Evolutionary conservation across 92 coral and sea anemone species (phyloP).

Genomic region (Montipora capitata): DNA sequence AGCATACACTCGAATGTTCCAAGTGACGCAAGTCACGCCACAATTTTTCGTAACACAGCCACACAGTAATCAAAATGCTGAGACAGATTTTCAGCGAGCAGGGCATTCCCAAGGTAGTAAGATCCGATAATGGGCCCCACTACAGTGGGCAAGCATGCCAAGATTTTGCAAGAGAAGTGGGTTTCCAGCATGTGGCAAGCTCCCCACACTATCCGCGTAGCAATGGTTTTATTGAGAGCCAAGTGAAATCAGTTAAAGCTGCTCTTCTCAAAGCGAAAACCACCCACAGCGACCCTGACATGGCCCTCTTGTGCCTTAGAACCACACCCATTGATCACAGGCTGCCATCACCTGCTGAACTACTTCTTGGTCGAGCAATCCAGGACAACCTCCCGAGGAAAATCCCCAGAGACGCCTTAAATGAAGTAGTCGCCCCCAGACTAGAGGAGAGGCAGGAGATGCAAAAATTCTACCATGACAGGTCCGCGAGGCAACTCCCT

Average conservation of each 20-base stretch:
- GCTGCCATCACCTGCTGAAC: too few relatives aligned
- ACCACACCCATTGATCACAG: too few relatives aligned
- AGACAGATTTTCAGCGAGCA: conserved; percentile 29
- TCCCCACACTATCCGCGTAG: conserved; percentile 30
- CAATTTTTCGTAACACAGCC: too few relatives aligned
- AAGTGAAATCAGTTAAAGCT: conserved; percentile 12
- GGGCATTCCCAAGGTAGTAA: conserved; percentile 11
- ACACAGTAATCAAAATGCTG: conserved; percentile 25
- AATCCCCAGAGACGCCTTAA: too few relatives aligned
- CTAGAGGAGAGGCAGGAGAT: too few relatives aligned
- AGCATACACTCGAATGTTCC: too few relatives aligned
- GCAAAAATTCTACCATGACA: too few relatives aligned
- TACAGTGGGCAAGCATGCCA: conserved; percentile 37
- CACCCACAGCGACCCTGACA: background rate
- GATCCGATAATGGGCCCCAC: conserved; percentile 62
- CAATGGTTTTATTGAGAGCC: conserved; percentile 49
- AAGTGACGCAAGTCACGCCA: too few relatives aligned
- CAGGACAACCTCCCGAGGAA: too few relatives aligned
- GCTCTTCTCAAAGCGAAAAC: background rate
- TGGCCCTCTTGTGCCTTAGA: background rate
- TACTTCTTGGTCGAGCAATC: too few relatives aligned
- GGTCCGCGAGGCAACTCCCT: too few relatives aligned
- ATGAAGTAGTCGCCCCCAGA: too few relatives aligned
- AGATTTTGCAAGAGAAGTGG: conserved; percentile 39
- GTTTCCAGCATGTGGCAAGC: conserved; percentile 28